Conservation (phyloP, 2,113 vertebrate species). For the Aphelocoma coerulescens region DNA sequence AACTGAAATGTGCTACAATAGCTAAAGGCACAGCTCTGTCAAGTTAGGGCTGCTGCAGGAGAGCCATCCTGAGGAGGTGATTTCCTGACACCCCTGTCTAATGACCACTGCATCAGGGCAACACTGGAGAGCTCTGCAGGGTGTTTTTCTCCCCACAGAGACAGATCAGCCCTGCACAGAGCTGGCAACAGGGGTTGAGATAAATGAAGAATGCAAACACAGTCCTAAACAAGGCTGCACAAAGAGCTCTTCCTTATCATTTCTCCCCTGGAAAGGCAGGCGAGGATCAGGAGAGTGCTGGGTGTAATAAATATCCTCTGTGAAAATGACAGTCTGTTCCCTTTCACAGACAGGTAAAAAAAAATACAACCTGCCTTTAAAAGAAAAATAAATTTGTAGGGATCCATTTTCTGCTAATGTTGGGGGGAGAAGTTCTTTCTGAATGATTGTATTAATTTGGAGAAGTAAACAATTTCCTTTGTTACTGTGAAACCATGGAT, state of each 20-base stretch:
- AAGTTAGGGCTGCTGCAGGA: not conserved
- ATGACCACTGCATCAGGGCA: not conserved
- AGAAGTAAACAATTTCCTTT: not conserved
- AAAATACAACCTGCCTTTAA: not conserved
- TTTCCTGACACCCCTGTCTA: not conserved
- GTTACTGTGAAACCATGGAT: not conserved
- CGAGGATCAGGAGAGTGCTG: fast-evolving
- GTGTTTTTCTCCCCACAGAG: not conserved
- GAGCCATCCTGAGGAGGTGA: not conserved
- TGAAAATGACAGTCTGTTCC: not conserved
- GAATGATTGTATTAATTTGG: not conserved
- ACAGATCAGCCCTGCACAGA: not conserved
- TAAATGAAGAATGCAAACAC: not conserved
- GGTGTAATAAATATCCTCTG: not conserved
- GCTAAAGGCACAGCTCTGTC: not conserved
- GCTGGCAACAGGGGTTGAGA: not conserved
- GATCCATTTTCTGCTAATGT: not conserved
- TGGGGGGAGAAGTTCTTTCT: not conserved
- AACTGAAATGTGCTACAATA: not conserved
- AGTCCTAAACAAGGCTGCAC: not conserved
- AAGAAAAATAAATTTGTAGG: not conserved
- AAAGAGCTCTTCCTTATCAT: not conserved
- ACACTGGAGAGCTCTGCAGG: not conserved
- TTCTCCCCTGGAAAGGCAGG: not conserved
- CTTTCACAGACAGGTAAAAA: not conserved